phyloP scores from a whole-genome alignment of 2,113 vertebrate species.

The Nestor notabilis region DNA sequence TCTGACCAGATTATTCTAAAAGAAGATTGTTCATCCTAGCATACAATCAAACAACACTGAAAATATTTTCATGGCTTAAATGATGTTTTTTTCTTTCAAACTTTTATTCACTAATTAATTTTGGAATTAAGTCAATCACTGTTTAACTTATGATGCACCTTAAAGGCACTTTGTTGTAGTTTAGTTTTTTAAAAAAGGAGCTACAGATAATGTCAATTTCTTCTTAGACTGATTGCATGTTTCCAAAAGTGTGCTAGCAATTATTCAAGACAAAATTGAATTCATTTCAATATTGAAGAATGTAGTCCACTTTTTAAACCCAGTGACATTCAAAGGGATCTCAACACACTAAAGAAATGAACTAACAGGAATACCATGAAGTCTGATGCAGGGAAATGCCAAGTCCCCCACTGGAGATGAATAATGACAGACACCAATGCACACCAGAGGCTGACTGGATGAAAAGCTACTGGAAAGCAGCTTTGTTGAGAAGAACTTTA shows the following conservation, averaged over 20 bases:
- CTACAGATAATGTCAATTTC: neutral
- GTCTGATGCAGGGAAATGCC: neutral
- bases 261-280: neutral
- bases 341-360: neutral
- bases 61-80: neutral
- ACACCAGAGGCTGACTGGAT: neutral
- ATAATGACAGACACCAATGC: neutral
- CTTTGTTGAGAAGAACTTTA: neutral
- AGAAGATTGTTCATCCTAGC: neutral
- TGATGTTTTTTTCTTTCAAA: neutral
- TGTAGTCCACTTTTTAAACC: neutral
- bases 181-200: neutral
- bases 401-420: accelerated
- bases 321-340: neutral
- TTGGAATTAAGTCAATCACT: slow-evolving; percentile 13
- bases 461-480: neutral
- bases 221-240: neutral
- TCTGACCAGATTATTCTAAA: neutral
- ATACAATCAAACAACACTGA: neutral
- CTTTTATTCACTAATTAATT: slow-evolving; percentile 27
- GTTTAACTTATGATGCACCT: neutral
- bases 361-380: neutral
- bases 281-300: neutral
- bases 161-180: neutral
- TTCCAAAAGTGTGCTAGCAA: neutral